These are phyloP conservation scores for Leucosticte australis DNA, from an alignment of 2,113 vertebrate genomes.

Conservation along the genomic window DNA sequence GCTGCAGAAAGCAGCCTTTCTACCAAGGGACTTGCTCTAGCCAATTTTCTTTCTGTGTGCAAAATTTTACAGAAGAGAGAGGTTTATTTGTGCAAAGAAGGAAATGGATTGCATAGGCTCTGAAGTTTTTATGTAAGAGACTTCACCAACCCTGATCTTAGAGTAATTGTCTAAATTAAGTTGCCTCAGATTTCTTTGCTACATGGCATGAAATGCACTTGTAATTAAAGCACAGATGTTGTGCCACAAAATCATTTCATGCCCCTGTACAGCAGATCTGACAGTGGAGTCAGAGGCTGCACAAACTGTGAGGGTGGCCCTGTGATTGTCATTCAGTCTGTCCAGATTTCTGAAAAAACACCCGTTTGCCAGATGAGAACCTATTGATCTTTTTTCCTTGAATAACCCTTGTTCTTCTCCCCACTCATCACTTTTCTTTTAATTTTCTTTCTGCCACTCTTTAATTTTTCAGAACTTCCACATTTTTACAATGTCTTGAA, in stretches of 20 bases:
- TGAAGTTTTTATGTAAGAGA: background rate
- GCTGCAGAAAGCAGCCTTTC: background rate
- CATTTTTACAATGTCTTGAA: conserved; percentile 27
- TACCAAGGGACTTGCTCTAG: background rate
- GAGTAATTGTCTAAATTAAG: background rate
- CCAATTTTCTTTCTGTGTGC: background rate
- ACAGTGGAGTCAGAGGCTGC: background rate
- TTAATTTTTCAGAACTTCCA: conserved; percentile 2
- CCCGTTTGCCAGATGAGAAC: background rate
- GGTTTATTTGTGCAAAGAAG: background rate
- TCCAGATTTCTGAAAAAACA: background rate
- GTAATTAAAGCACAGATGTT: background rate
- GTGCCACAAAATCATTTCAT: background rate
- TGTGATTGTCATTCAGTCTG: background rate
- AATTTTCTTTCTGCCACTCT: background rate
- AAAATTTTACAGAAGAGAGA: background rate
- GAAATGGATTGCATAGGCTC: background rate
- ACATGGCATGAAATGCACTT: background rate
- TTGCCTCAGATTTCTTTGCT: background rate
- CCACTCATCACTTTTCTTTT: background rate
- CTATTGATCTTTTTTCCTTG: background rate
- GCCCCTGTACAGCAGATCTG: background rate
- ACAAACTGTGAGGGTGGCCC: background rate
- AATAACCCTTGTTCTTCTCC: background rate
- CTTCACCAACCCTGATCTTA: background rate